A percentile compares a stretch with the other conserved stretches of the same genome.
Conservation (phyloP, 2,113 vertebrate species). For the Butorides virescens region DNA sequence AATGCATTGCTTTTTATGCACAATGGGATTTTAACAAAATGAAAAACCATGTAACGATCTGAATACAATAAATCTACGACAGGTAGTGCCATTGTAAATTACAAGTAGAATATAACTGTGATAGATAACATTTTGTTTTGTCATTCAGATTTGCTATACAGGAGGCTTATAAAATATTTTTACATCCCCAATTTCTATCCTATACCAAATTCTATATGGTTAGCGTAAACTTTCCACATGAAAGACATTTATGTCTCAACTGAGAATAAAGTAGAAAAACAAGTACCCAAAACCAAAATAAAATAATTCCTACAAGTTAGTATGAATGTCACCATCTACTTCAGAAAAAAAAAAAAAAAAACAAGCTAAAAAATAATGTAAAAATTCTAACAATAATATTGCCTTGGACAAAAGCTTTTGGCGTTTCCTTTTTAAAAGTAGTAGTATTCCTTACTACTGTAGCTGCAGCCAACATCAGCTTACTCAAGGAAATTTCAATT, state of each 20-base stretch:
- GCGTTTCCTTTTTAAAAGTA: slow-evolving; percentile 18
- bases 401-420: background rate
- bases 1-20: background rate
- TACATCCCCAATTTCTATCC: background rate
- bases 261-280: background rate
- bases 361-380: background rate
- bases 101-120: background rate
- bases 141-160: background rate
- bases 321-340: background rate
- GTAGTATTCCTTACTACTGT: background rate
- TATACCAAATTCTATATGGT: background rate
- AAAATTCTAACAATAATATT: background rate
- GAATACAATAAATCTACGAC: background rate
- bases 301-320: background rate
- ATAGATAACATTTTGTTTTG: background rate
- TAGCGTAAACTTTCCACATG: background rate
- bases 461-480: slow-evolving; percentile 4
- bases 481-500: slow-evolving; percentile 29
- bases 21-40: background rate
- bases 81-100: background rate
- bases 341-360: background rate
- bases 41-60: background rate
- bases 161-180: background rate
- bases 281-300: background rate
- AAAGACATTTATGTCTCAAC: background rate